A percentile compares a stretch with the other conserved stretches of the same genome.
These are phyloP conservation scores for Antheraea assamensis DNA, from an alignment of 2,888 invertebrate genomes.

Conservation along the genomic window DNA sequence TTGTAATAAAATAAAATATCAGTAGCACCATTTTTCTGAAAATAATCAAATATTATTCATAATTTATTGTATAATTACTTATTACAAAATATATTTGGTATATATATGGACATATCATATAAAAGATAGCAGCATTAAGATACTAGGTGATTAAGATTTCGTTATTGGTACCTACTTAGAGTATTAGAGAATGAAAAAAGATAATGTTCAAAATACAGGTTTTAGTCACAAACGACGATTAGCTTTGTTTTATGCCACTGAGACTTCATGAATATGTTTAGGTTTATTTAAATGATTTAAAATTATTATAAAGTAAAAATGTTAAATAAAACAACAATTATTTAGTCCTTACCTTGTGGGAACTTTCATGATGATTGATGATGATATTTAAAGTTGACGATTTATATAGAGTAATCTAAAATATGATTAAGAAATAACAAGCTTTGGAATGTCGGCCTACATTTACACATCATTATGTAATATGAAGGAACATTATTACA, in stretches of 20 bases:
- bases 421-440: constrained; percentile 10
- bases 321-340: not conserved
- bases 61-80: not conserved
- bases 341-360: not conserved
- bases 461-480: constrained; percentile 4
- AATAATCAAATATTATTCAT: constrained; percentile 15
- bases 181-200: not conserved
- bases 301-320: not conserved
- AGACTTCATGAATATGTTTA: not conserved
- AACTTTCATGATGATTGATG: not conserved
- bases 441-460: constrained; percentile 6
- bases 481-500: constrained; percentile 1
- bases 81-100: not conserved
- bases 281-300: not conserved
- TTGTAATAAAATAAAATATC: constrained; percentile 33
- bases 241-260: not conserved
- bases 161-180: not conserved
- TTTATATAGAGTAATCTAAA: constrained; percentile 15
- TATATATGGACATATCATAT: not conserved
- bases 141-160: not conserved
- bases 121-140: not conserved
- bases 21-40: constrained; percentile 44
- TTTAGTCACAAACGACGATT: not conserved
- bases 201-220: not conserved
- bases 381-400: not conserved